phyloP scores from a whole-genome alignment of 2,888 invertebrate genomes.

The Aleiodes leptofemur region DNA sequence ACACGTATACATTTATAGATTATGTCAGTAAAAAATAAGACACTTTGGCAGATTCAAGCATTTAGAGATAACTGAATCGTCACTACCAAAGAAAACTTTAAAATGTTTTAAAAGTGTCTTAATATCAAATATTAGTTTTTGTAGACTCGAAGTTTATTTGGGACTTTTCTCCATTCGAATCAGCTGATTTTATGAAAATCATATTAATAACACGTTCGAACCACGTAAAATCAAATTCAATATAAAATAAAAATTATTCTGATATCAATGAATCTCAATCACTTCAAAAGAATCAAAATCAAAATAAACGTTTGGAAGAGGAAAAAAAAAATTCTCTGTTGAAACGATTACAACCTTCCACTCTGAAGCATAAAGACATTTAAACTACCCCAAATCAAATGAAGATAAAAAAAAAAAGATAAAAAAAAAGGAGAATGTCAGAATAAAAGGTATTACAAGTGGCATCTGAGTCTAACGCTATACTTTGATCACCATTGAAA shows the following conservation, averaged over 20 bases:
- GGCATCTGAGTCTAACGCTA: slow-evolving; percentile 36
- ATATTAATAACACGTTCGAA: too few relatives aligned
- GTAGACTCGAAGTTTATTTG: too few relatives aligned
- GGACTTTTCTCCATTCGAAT: too few relatives aligned
- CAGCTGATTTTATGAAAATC: too few relatives aligned
- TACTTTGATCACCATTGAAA: slow-evolving; percentile 41
- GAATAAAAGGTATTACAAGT: slow-evolving; percentile 36
- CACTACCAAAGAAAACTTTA: too few relatives aligned
- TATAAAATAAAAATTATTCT: background rate
- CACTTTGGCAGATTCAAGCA: too few relatives aligned
- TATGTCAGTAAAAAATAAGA: too few relatives aligned
- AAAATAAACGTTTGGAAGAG: background rate
- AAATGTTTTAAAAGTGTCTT: too few relatives aligned
- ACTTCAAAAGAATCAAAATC: background rate
- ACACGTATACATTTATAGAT: too few relatives aligned
- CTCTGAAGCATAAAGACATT: slow-evolving; percentile 10
- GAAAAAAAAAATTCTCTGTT: background rate
- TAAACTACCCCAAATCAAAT: background rate
- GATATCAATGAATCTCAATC: background rate
- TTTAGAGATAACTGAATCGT: too few relatives aligned
- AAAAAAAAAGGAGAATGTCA: slow-evolving; percentile 19
- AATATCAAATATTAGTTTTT: too few relatives aligned
- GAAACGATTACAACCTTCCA: slow-evolving; percentile 27
- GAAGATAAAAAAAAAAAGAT: background rate
- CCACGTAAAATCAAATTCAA: background rate